Base-by-base conservation (phyloP, 2,888 invertebrate genomes). In the Cheiracanthium punctorium region DNA sequence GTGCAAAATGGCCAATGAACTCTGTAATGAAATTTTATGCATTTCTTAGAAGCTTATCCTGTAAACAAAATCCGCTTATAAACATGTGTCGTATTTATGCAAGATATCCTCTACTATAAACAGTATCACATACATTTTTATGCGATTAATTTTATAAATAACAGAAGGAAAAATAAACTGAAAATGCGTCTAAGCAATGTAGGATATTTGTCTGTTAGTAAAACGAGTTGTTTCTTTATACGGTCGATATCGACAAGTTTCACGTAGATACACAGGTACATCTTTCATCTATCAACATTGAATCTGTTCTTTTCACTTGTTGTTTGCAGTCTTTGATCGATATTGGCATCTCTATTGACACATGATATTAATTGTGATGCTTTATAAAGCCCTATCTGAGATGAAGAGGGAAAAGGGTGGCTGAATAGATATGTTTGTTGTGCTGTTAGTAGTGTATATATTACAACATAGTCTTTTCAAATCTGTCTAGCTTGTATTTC, bases 321-420 rank as follows among this genome's bases (percentile, higher is more conserved):
- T 80, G 80, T 80, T 80, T 80, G 72, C 80, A 64, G 72, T 72
- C 12, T 17, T 20, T 5, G 80, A 80, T 80, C 72, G 80, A 72
- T 80, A 80, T 80, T 80, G 80, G 72, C 80, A 72, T 65, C 24
- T 65, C 64, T 72, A 72, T 80, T 80, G 80, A 80, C 65, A 80
- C 30, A 80, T 65, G 80, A 72, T 80, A 80, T 80, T 80, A 80
- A 80, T 80, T 80, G 80, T 33, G 72, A 65, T 80, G 72, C 30
- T 65, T 64, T 65, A 72, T 64, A 71, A 72, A 72, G 64, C 29
- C 20, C 7, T 28, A 58, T n/a, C 58, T 29, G 24, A 80, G 30
- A 41, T n/a, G 32, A n/a, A 20, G 32, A n/a, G 17, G n/a, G 30
- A 17, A 17, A n/a, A 32, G 32, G 32, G 30, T 32, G 30, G 1